These are phyloP conservation scores for Eulithis testata DNA, from an alignment of 2,888 invertebrate genomes.

Conservation along the genomic window DNA sequence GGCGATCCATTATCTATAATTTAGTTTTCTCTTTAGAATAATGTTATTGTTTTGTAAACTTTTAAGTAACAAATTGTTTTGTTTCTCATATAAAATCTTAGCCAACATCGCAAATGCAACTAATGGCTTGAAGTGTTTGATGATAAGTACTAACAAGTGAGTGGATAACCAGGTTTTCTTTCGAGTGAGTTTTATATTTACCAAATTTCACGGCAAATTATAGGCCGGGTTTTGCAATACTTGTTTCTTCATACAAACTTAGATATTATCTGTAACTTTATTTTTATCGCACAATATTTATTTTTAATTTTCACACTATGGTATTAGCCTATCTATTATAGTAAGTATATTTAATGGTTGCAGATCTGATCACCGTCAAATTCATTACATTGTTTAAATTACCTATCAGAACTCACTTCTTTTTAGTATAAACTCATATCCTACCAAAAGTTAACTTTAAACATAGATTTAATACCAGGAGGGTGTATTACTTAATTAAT, in stretches of 20 bases:
- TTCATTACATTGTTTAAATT: constrained; percentile 14
- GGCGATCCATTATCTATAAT: constrained; percentile 67
- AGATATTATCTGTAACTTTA: constrained; percentile 59
- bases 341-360: constrained; percentile 32
- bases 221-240: constrained; percentile 82
- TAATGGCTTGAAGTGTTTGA: constrained; percentile 79
- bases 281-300: constrained; percentile 66
- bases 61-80: constrained; percentile 61
- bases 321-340: constrained; percentile 21
- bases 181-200: constrained; percentile 58
- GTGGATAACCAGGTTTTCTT: constrained; percentile 76
- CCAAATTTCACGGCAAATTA: constrained; percentile 48
- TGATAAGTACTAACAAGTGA: constrained; percentile 73
- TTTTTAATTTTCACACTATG: constrained; percentile 41
- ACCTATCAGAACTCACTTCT: constrained; percentile 19
- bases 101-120: constrained; percentile 75
- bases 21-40: constrained; percentile 79
- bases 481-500: constrained; percentile 62
- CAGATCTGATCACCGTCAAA: constrained; percentile 44
- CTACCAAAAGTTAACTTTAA: constrained; percentile 22
- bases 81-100: constrained; percentile 63
- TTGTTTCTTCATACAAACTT: constrained; percentile 33
- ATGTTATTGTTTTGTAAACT: constrained; percentile 65
- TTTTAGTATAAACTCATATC: constrained; percentile 19
- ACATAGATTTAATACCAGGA: constrained; percentile 38